phyloP scores from a whole-genome alignment of 37 sponge, comb jelly and placozoan genomes.

The Cladorhizidae sp. region DNA sequence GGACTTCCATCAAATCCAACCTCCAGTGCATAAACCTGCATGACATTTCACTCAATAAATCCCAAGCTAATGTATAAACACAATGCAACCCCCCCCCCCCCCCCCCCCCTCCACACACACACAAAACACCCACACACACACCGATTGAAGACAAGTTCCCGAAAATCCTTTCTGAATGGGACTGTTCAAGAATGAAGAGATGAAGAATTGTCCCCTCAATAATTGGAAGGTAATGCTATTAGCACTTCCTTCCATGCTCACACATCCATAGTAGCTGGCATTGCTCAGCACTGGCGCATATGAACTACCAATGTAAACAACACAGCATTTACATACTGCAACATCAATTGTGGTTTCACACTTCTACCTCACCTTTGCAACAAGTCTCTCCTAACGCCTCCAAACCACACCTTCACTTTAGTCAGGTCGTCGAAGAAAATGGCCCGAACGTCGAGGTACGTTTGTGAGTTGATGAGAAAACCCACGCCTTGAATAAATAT shows the following conservation, averaged over 20 bases:
- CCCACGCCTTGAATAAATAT: neutral
- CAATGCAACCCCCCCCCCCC: too few relatives aligned
- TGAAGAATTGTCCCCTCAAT: neutral
- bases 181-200: constrained; percentile 30
- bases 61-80: neutral
- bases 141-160: constrained; percentile 33
- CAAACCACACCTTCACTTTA: constrained; percentile 46
- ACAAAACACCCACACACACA: too few relatives aligned
- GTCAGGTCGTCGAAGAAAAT: constrained; percentile 27
- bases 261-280: constrained; percentile 32
- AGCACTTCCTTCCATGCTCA: constrained; percentile 6
- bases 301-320: constrained; percentile 8
- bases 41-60: neutral
- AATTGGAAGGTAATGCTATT: neutral
- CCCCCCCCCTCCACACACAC: too few relatives aligned
- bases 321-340: neutral
- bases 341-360: too few relatives aligned
- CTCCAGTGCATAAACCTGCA: constrained; percentile 20
- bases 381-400: constrained; percentile 30
- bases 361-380: constrained; percentile 8
- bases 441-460: neutral
- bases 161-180: constrained; percentile 27
- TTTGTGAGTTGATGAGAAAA: neutral
- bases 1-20: constrained; percentile 26
- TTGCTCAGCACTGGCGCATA: constrained; percentile 28